phyloP scores from a whole-genome alignment of 2,113 vertebrate genomes.

The Periophthalmus modestus region DNA sequence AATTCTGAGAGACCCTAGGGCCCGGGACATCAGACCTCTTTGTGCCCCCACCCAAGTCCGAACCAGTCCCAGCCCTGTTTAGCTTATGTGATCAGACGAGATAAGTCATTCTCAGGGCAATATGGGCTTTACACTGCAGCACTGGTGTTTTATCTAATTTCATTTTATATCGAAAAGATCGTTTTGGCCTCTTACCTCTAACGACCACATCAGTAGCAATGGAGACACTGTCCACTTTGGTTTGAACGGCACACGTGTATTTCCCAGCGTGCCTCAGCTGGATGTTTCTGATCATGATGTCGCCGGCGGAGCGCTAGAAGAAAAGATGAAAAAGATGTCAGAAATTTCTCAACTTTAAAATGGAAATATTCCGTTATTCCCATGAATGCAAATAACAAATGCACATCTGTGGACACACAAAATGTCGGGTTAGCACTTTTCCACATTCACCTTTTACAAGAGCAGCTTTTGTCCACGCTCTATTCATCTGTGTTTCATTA shows the following conservation, averaged over 20 bases:
- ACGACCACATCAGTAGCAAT: conserved; percentile 92
- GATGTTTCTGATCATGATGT: conserved; percentile 98
- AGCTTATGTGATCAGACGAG: not conserved
- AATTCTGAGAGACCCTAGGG: too few species aligned
- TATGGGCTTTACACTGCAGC: not conserved
- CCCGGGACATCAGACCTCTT: too few species aligned
- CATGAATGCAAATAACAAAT: conserved; percentile 27
- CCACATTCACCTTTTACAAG: conserved; percentile 17
- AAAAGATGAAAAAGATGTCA: not conserved
- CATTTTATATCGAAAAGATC: not conserved
- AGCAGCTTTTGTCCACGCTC: conserved; percentile 36
- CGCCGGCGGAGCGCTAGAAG: conserved; percentile 88
- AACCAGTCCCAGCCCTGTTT: not conserved
- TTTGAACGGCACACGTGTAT: conserved; percentile 92
- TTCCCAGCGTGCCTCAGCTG: conserved; percentile 93
- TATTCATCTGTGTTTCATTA: conserved; percentile 37
- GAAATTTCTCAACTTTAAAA: not conserved
- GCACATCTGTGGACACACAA: conserved; percentile 19
- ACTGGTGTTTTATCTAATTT: not conserved
- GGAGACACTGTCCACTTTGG: conserved; percentile 89
- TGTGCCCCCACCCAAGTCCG: too few species aligned
- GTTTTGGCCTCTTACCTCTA: conserved; percentile 78
- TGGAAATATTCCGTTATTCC: conserved; percentile 25
- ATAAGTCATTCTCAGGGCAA: not conserved
- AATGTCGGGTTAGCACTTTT: conserved; percentile 33